These are phyloP conservation scores for Oceanodroma tethys DNA, from an alignment of 2,113 vertebrate species.

Conservation along the genomic window DNA sequence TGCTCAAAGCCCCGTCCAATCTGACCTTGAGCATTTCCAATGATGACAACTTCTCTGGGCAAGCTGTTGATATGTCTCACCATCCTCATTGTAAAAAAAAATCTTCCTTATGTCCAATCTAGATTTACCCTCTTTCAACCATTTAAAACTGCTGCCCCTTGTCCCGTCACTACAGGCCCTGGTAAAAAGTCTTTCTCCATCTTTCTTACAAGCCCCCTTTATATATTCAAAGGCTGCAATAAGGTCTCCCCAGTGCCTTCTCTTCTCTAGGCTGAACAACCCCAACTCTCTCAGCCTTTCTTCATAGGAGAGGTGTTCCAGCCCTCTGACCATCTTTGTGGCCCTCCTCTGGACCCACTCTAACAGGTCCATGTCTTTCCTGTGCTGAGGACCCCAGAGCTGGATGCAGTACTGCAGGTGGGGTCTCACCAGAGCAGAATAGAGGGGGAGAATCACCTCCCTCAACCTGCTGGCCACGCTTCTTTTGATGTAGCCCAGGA, in stretches of 20 bases:
- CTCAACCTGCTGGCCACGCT: accelerated
- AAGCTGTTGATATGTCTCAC: background rate
- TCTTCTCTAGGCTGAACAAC: background rate
- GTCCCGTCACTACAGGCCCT: background rate
- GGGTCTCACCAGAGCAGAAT: background rate
- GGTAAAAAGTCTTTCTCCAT: background rate
- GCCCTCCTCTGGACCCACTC: background rate
- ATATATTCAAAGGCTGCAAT: too few relatives aligned
- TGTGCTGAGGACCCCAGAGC: background rate
- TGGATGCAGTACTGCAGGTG: background rate
- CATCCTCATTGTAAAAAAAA: background rate
- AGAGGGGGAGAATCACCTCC: background rate
- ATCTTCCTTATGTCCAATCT: background rate
- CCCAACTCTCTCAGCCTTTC: background rate
- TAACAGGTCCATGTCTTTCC: background rate
- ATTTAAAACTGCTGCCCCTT: background rate
- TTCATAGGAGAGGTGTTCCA: background rate
- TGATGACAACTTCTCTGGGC: background rate
- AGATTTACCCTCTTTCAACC: background rate
- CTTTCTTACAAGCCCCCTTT: background rate
- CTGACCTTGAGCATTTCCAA: background rate
- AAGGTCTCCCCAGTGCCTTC: background rate
- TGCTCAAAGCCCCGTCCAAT: background rate
- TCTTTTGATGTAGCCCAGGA: background rate
- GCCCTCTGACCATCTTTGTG: background rate